These are phyloP conservation scores for Tineola bisselliella DNA, from an alignment of 2,888 invertebrate species.

Conservation along the genomic window DNA sequence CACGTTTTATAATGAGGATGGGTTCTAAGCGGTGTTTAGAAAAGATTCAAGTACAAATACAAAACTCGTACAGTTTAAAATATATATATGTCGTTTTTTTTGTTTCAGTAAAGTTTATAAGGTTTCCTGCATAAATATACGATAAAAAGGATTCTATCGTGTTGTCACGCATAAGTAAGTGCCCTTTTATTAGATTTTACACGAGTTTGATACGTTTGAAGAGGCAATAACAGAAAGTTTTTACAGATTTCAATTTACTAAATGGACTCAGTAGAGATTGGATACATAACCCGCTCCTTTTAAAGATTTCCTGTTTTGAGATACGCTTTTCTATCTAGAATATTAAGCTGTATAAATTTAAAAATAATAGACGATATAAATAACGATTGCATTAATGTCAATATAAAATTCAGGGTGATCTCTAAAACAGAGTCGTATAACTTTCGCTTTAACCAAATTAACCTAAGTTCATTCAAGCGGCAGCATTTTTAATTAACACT, in stretches of 20 bases:
- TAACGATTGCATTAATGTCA: not conserved
- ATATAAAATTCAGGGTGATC: not conserved
- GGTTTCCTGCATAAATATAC: too few species aligned
- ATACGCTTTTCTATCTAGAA: not conserved
- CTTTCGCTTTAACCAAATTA: not conserved
- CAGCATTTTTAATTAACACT: not conserved
- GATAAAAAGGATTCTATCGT: not conserved
- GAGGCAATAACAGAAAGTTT: slow-evolving; percentile 7
- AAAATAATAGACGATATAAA: too few species aligned
- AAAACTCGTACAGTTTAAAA: too few species aligned
- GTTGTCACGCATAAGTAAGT: slow-evolving; percentile 4
- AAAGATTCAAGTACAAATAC: too few species aligned
- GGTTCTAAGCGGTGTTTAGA: too few species aligned
- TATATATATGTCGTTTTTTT: too few species aligned
- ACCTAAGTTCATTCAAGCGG: not conserved
- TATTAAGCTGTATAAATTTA: too few species aligned
- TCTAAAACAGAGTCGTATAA: not conserved
- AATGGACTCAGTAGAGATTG: slow-evolving; percentile 9
- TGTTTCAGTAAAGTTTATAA: too few species aligned
- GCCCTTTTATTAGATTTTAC: slow-evolving; percentile 5
- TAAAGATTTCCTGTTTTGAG: not conserved
- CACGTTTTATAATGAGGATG: too few species aligned
- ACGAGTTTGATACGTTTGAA: slow-evolving; percentile 5
- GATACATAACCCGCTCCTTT: not conserved
- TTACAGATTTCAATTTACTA: slow-evolving; percentile 11